Evolutionary conservation across 2,888 invertebrate species (phyloP).

Genomic region (Oxyscelio sp.): DNA sequence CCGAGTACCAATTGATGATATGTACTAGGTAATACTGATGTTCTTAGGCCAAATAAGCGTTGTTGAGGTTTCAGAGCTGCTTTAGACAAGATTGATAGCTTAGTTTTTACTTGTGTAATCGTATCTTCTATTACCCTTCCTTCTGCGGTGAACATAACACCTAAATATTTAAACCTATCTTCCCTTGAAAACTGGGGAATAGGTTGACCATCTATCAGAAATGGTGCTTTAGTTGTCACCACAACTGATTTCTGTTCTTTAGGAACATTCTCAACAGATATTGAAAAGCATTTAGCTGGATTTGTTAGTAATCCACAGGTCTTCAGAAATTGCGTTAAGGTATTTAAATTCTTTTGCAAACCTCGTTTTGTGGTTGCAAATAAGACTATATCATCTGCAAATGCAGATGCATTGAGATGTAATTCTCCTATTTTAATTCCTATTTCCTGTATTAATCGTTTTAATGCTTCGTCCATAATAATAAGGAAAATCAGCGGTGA

Average conservation of each 20-base stretch:
- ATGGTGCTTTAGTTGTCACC: not conserved
- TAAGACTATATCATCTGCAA: conserved; percentile 65
- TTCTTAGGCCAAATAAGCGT: conserved; percentile 60
- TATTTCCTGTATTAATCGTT: conserved; percentile 51
- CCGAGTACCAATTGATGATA: conserved; percentile 85
- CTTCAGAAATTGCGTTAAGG: too few relatives aligned
- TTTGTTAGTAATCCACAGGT: conserved; percentile 77
- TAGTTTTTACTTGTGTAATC: not conserved
- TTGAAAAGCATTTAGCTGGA: conserved; percentile 74
- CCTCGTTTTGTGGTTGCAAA: conserved; percentile 64
- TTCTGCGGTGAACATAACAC: conserved; percentile 24
- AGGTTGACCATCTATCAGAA: conserved; percentile 6
- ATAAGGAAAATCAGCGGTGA: conserved; percentile 64
- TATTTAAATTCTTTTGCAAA: too few relatives aligned
- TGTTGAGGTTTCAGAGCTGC: conserved; percentile 73
- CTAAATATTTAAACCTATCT: conserved; percentile 45
- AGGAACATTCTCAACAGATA: conserved; percentile 31
- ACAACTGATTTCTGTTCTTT: conserved; percentile 62
- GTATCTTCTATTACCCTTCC: not conserved
- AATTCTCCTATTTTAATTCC: conserved; percentile 21
- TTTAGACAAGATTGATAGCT: conserved; percentile 20
- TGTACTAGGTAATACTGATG: conserved; percentile 43
- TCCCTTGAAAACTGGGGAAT: conserved; percentile 18
- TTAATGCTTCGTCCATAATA: conserved; percentile 48
- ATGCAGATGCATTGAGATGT: conserved; percentile 33